Conservation (phyloP, 2,888 invertebrate species). For the Galerucella calmariensis region DNA sequence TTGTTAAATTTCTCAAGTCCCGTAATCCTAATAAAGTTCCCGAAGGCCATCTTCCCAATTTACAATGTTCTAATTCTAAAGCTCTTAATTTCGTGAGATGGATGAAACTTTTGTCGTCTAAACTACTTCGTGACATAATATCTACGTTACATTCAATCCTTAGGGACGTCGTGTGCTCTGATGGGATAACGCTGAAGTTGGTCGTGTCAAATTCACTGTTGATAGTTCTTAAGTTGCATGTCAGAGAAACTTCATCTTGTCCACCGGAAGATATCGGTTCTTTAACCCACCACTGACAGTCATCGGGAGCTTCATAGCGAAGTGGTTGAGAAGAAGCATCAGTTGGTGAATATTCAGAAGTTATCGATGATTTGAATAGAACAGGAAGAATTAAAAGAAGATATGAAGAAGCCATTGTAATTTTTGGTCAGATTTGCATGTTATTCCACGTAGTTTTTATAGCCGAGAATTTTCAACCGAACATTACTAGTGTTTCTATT, state of each 20-base stretch:
- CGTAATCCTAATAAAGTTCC: constrained; percentile 82
- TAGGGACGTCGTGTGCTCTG: constrained; percentile 83
- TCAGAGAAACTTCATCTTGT: constrained; percentile 78
- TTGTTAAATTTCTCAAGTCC: constrained; percentile 85
- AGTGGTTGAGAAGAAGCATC: constrained; percentile 65
- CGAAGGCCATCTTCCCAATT: constrained; percentile 84
- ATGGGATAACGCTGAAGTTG: constrained; percentile 87
- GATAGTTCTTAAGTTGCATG: constrained; percentile 83
- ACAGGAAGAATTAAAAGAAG: constrained; percentile 37
- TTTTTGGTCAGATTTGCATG: constrained; percentile 40
- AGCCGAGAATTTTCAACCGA: background rate
- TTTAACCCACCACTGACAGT: constrained; percentile 82
- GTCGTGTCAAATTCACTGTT: constrained; percentile 90
- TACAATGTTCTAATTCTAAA: constrained; percentile 86
- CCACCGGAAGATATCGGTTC: constrained; percentile 69
- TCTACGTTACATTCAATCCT: constrained; percentile 84
- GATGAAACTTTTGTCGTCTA: constrained; percentile 81
- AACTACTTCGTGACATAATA: constrained; percentile 81
- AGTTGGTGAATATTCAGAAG: constrained; percentile 43
- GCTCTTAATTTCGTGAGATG: constrained; percentile 84
- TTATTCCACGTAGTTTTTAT: constrained; percentile 7
- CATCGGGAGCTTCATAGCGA: constrained; percentile 85
- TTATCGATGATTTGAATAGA: constrained; percentile 10
- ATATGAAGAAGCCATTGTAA: constrained; percentile 45
- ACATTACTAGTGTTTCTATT: constrained; percentile 1